phyloP scores from a whole-genome alignment of 1,140 invertebrate genomes.

The Euglossa dilemma region DNA sequence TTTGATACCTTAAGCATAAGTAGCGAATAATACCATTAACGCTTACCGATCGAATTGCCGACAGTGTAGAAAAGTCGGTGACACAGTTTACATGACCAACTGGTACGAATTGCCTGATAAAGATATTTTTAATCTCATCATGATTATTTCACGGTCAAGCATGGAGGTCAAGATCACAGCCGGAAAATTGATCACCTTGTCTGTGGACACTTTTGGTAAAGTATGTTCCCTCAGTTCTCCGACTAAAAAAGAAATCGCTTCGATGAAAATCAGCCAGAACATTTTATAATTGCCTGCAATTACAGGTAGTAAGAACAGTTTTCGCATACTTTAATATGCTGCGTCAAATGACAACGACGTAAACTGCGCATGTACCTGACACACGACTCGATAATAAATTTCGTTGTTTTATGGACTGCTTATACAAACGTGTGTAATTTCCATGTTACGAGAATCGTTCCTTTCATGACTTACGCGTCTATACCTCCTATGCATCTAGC shows the following conservation, averaged over 20 bases:
- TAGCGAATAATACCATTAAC: background rate
- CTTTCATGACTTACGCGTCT: background rate
- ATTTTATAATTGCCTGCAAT: too few species aligned
- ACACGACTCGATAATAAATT: background rate
- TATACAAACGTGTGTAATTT: background rate
- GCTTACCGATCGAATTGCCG: slow-evolving; percentile 9
- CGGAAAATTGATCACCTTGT: slow-evolving; percentile 65
- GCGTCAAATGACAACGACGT: slow-evolving; percentile 3
- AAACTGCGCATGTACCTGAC: background rate
- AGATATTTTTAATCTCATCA: slow-evolving; percentile 53
- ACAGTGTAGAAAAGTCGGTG: slow-evolving; percentile 66
- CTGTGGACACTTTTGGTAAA: slow-evolving; percentile 63
- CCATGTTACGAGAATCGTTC: background rate
- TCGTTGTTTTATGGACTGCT: background rate
- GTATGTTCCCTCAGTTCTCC: slow-evolving; percentile 53
- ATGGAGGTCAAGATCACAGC: slow-evolving; percentile 61
- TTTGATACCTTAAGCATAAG: background rate
- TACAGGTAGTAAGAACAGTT: slow-evolving; percentile 67
- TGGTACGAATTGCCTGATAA: slow-evolving; percentile 66
- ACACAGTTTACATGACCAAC: slow-evolving; percentile 60
- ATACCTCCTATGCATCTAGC: too few species aligned
- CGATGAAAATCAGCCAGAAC: too few species aligned
- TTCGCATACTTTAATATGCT: slow-evolving; percentile 54
- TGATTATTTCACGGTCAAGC: slow-evolving; percentile 65
- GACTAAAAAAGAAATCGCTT: too few species aligned